Base-by-base conservation (phyloP, 2,113 vertebrate genomes). In the Erinaceus europaeus region DNA sequence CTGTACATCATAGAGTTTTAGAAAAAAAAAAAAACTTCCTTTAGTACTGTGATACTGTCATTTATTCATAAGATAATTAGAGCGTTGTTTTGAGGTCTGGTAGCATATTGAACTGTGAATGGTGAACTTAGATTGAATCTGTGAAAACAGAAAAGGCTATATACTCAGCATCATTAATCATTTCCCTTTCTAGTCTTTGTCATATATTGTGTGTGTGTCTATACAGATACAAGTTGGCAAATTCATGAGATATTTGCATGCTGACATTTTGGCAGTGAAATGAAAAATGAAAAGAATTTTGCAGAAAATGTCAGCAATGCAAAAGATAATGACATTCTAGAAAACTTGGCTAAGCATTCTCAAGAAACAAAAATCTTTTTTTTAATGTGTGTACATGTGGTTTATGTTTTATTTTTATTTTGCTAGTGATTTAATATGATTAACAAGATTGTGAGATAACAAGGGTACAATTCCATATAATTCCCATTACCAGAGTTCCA, bases 271-370 rank as follows among this genome's bases (percentile, higher is more conserved):
- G 90, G 65, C 84, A 94, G 82, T 1, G 10, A 90, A 79, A 84
- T 91, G 68, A 92, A 91, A 95, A 94, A 94, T 92, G 90, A 91
- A 91, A 94, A 94, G 93, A 90, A 93, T 93, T 91, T 91, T 91
- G 34, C 67, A 91, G 84, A 81, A 92, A 95, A 93, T 94, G 90
- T 91, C 92, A 93, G 85, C 77, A 84, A 80, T 76, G 53, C 69
- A 94, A 92, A 93, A 89, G 34, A 52, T 89, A 46, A 23, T 72
- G 81, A 75, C 84, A 90, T 85, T 91, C 74, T 73, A 32, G 75
- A 82, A 78, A 89, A 90, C 80, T 72, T 23, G 53, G 29, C 86
- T 88, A 82, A 78, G 53, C 69, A 71, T 69, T 79, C 85, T 86
- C 77, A 86, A 68, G 6, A 38, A 21, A n/a, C n/a, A n/a, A n/a